Conservation (phyloP, 2,113 vertebrate species). For the Corythoichthys intestinalis region DNA sequence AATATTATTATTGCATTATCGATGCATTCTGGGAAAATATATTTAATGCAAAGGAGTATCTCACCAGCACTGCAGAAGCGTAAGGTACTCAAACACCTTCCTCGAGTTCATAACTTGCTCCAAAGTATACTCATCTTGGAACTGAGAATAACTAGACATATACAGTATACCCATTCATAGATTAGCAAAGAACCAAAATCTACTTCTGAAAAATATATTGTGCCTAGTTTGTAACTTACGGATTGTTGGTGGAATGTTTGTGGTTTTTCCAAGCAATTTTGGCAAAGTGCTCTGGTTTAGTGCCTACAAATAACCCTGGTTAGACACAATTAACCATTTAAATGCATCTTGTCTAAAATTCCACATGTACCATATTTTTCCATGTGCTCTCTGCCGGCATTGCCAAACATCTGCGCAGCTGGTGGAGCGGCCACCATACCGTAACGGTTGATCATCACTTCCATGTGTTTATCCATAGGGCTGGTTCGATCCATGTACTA, state of each 20-base stretch:
- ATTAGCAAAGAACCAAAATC: background rate
- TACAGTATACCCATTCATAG: background rate
- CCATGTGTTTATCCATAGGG: slow-evolving; percentile 88
- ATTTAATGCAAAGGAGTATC: slow-evolving; percentile 20
- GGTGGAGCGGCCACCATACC: slow-evolving; percentile 76
- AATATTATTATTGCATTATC: background rate
- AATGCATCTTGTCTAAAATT: background rate
- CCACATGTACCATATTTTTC: slow-evolving; percentile 85
- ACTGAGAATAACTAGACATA: slow-evolving; percentile 85
- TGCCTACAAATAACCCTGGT: slow-evolving; percentile 70
- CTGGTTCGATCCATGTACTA: slow-evolving; percentile 75
- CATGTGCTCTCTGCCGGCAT: slow-evolving; percentile 89
- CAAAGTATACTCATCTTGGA: slow-evolving; percentile 85
- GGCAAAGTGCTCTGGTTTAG: slow-evolving; percentile 90
- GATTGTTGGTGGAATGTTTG: slow-evolving; percentile 91
- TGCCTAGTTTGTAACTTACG: slow-evolving; percentile 72
- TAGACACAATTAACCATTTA: background rate
- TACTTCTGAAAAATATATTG: background rate
- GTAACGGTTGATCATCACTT: slow-evolving; percentile 80
- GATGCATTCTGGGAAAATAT: background rate
- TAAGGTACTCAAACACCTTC: slow-evolving; percentile 85
- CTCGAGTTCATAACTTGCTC: slow-evolving; percentile 84
- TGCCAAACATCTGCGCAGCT: slow-evolving; percentile 84
- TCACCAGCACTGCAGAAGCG: slow-evolving; percentile 95
- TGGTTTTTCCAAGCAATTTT: slow-evolving; percentile 99